phyloP scores from a whole-genome alignment of 92 coral and sea anemone genomes.

The Palythoa caribaeorum region DNA sequence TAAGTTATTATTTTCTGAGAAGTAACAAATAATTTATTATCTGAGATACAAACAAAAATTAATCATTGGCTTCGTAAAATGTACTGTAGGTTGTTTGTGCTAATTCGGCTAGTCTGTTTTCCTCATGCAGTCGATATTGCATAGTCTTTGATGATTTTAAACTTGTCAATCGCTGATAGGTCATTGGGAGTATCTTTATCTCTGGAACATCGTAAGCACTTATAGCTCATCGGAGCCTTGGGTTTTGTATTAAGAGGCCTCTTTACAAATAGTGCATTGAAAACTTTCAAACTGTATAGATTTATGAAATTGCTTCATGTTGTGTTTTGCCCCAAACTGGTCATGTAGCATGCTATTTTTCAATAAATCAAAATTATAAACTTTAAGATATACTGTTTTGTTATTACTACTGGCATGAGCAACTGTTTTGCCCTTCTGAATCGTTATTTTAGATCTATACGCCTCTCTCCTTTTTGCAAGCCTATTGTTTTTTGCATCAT shows the following conservation, averaged over 20 bases:
- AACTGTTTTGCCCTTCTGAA: neutral
- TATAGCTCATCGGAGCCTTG: neutral
- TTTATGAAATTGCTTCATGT: neutral
- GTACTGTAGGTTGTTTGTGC: conserved; percentile 30
- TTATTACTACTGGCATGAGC: too few species aligned
- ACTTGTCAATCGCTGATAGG: conserved; percentile 64
- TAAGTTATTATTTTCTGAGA: conserved; percentile 6
- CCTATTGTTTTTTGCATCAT: neutral
- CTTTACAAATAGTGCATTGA: conserved; percentile 4
- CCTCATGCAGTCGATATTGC: conserved; percentile 62
- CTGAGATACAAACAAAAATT: conserved; percentile 10
- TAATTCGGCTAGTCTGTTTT: conserved; percentile 21
- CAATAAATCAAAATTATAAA: neutral
- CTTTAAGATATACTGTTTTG: neutral
- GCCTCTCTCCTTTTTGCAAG: neutral
- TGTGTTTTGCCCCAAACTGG: neutral
- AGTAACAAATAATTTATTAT: conserved; percentile 12
- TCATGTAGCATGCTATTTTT: neutral
- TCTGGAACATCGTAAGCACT: conserved; percentile 3
- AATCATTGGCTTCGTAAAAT: conserved; percentile 24
- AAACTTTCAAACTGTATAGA: neutral
- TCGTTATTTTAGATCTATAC: neutral
- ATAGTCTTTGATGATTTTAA: conserved; percentile 69
- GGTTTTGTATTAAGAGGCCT: neutral
- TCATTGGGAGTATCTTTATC: conserved; percentile 22